Evolutionary conservation across 23 tunicate species (phyloP).

Genomic region (Botrylloides violaceus): DNA sequence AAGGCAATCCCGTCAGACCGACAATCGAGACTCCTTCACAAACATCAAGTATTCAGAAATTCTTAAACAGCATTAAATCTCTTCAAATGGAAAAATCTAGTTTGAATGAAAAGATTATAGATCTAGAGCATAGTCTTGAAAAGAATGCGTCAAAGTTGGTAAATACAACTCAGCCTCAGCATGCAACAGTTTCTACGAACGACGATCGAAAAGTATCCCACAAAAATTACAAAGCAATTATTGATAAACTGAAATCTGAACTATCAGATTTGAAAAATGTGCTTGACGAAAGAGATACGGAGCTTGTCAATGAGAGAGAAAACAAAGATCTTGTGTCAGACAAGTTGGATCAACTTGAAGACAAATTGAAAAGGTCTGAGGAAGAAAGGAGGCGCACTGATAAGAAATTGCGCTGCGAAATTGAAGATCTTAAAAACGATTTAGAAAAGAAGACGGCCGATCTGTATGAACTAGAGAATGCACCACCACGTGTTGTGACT

Average conservation of each 20-base stretch:
- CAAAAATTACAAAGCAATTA: too few relatives aligned
- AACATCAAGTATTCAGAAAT: conserved; percentile 13
- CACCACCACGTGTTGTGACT: conserved; percentile 18
- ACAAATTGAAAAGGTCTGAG: background rate
- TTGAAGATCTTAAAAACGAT: conserved; percentile 3
- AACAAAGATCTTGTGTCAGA: background rate
- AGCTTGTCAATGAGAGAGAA: conserved; percentile 13
- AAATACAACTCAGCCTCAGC: background rate
- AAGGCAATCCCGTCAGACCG: conserved; percentile 23
- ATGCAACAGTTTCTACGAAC: background rate
- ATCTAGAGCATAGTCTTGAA: conserved; percentile 36
- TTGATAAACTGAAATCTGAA: background rate
- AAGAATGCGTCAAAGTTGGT: conserved; percentile 20
- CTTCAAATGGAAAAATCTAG: conserved; percentile 48
- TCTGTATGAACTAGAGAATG: conserved; percentile 3
- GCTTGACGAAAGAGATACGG: background rate
- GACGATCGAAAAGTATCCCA: background rate
- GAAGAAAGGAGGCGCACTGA: conserved; percentile 2
- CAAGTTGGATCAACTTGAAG: background rate
- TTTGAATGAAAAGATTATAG: conserved; percentile 36
- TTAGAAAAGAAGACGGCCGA: background rate
- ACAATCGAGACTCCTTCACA: conserved; percentile 7
- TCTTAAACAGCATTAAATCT: conserved; percentile 37
- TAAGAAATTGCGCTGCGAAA: conserved; percentile 1
- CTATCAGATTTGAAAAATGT: background rate